Evolutionary conservation across 2,797 vertebrate species (phyloP).

Genomic region (Anisognathus igniventris): DNA sequence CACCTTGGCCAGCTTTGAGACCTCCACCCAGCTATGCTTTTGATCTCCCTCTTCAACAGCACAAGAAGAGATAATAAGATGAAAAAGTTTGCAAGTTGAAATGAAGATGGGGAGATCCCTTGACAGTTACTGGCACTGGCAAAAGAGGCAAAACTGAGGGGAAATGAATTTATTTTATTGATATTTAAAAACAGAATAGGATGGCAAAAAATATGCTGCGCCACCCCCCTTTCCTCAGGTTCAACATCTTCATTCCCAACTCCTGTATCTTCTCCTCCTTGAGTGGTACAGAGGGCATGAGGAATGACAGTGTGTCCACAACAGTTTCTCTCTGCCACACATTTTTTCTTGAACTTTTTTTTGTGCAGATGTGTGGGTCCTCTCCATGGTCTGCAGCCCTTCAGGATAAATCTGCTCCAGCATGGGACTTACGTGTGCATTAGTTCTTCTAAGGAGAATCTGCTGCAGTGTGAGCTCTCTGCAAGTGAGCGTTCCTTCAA

Average conservation of each 20-base stretch:
- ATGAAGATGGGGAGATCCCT: neutral
- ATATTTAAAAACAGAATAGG: neutral
- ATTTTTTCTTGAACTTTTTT: neutral
- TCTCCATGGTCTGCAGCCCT: neutral
- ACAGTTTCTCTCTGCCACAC: rapidly evolving
- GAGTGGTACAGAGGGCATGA: neutral
- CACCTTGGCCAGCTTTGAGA: neutral
- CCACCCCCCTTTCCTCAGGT: rapidly evolving
- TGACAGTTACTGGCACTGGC: neutral
- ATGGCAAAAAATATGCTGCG: neutral
- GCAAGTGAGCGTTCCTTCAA: neutral
- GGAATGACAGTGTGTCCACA: rapidly evolving
- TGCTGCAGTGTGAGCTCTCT: neutral
- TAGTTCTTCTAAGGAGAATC: neutral
- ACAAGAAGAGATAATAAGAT: neutral
- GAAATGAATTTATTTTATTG: neutral
- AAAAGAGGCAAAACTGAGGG: neutral
- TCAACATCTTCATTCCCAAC: neutral
- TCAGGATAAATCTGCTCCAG: neutral
- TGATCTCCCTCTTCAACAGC: neutral
- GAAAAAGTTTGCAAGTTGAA: neutral
- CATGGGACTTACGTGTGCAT: rapidly evolving
- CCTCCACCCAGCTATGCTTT: neutral
- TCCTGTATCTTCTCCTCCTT: neutral
- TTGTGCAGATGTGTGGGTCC: neutral